A percentile compares a stretch with the other conserved stretches of the same genome.
Conservation (phyloP, 2,113 vertebrate genomes). For the Phycodurus eques region DNA sequence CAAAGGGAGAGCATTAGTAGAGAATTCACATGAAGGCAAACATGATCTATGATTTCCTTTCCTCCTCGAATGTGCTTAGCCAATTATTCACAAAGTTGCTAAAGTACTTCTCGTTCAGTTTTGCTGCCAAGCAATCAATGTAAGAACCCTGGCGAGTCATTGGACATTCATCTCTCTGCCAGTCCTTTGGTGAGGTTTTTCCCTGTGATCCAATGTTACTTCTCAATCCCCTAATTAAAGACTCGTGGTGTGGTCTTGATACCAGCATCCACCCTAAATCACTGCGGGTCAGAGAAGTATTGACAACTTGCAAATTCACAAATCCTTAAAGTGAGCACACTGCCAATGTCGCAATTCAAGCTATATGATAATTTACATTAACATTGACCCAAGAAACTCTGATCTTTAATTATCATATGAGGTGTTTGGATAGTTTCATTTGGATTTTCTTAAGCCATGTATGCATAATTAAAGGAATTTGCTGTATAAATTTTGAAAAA, state of each 20-base stretch:
- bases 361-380: not conserved
- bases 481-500: not conserved
- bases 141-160: slow-evolving; percentile 1
- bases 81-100: slow-evolving; percentile 6
- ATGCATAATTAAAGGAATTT: not conserved
- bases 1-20: not conserved
- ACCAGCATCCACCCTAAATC: slow-evolving; percentile 2
- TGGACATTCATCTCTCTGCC: slow-evolving; percentile 7
- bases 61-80: not conserved
- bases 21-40: not conserved
- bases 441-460: not conserved
- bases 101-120: slow-evolving; percentile 1
- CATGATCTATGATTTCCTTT: not conserved
- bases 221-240: slow-evolving; percentile 8
- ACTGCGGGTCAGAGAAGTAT: not conserved
- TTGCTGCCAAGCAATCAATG: slow-evolving; percentile 4
- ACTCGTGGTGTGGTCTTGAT: not conserved
- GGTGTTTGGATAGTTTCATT: not conserved
- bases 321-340: slow-evolving; percentile 3
- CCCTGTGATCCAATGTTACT: slow-evolving; percentile 1
- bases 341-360: not conserved
- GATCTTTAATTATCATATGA: not conserved
- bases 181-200: slow-evolving; percentile 4
- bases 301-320: not conserved
- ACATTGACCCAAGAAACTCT: not conserved